A percentile compares a stretch with the other conserved stretches of the same genome.
phyloP scores from a whole-genome alignment of 2,888 invertebrate genomes.

The Drosophila percnosoma region DNA sequence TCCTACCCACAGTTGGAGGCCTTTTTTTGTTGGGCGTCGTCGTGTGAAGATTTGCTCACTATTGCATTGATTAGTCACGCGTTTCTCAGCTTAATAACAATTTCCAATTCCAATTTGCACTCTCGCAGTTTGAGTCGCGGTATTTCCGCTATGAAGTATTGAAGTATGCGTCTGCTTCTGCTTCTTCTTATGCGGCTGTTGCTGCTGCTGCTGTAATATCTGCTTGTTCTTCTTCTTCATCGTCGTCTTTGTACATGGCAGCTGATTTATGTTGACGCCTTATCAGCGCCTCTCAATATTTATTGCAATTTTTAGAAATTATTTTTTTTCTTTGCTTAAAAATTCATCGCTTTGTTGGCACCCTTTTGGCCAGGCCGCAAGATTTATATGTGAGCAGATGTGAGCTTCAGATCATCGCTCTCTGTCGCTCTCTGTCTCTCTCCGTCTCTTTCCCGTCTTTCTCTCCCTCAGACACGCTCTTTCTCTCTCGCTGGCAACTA shows the following conservation, averaged over 20 bases:
- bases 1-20: conserved; percentile 19
- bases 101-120: conserved; percentile 17
- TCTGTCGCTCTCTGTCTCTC: neutral
- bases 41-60: conserved; percentile 73
- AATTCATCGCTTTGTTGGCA: conserved; percentile 51
- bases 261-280: conserved; percentile 85
- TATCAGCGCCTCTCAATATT: conserved; percentile 84
- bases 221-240: neutral
- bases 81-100: conserved; percentile 17
- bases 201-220: conserved; percentile 6
- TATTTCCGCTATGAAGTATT: conserved; percentile 39
- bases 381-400: conserved; percentile 79
- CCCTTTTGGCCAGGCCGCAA: conserved; percentile 57
- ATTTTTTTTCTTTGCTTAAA: conserved; percentile 61
- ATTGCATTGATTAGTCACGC: conserved; percentile 81
- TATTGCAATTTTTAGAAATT: conserved; percentile 84
- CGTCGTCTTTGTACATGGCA: conserved; percentile 46
- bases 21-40: conserved; percentile 10
- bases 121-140: conserved; percentile 12
- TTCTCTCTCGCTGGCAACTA: conserved; percentile 30
- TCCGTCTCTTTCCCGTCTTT: neutral
- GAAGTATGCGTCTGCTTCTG: conserved; percentile 14
- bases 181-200: conserved; percentile 5
- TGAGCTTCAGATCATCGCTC: conserved; percentile 46
- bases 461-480: neutral